Evolutionary conservation across 2,888 invertebrate genomes (phyloP).

Genomic region (Tenthredo notha): DNA sequence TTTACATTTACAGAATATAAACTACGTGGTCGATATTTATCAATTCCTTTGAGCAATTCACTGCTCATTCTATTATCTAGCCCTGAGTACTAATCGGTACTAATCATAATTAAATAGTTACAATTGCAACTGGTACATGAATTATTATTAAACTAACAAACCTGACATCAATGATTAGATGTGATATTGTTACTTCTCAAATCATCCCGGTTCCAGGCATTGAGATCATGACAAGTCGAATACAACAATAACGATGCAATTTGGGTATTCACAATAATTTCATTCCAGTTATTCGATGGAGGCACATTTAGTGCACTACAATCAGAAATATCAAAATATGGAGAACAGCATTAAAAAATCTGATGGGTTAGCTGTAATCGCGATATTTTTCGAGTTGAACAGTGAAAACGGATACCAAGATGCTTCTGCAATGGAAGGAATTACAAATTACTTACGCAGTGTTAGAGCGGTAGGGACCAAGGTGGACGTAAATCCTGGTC

Average conservation of each 20-base stretch:
- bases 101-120: too few species aligned
- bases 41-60: neutral
- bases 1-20: neutral
- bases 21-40: neutral
- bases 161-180: neutral
- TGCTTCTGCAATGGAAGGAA: neutral
- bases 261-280: neutral
- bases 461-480: neutral
- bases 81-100: neutral
- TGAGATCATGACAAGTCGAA: neutral
- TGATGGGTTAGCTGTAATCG: conserved; percentile 69
- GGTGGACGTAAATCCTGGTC: neutral
- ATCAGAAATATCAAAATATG: conserved; percentile 66
- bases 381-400: conserved; percentile 68
- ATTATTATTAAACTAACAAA: neutral
- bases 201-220: neutral
- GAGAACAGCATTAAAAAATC: conserved; percentile 67
- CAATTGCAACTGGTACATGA: neutral
- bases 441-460: neutral
- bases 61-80: neutral
- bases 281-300: conserved; percentile 71
- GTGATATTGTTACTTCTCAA: neutral
- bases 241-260: neutral
- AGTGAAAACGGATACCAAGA: neutral
- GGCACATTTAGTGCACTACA: conserved; percentile 70